These are phyloP conservation scores for Crotalus tigris DNA, from an alignment of 2,113 vertebrate species.

Conservation along the genomic window DNA sequence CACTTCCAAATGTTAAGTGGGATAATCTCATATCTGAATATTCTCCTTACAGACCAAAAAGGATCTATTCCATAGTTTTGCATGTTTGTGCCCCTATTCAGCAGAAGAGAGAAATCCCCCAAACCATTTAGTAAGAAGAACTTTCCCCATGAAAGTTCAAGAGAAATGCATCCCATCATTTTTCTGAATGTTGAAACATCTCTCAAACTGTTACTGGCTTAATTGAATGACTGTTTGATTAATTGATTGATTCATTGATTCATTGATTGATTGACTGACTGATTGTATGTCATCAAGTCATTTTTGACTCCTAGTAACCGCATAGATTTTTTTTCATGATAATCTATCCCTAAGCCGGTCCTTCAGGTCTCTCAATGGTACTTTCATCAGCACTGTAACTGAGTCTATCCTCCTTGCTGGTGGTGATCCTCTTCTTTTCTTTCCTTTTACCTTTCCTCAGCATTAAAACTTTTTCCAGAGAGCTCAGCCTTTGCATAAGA, in stretches of 20 bases:
- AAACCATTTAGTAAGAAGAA: neutral
- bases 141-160: neutral
- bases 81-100: neutral
- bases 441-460: neutral
- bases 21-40: neutral
- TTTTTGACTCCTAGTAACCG: neutral
- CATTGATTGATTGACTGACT: neutral
- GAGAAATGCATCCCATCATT: neutral
- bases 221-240: neutral
- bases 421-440: neutral
- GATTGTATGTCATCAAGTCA: neutral
- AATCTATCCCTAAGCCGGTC: neutral
- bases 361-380: neutral
- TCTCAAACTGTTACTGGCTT: neutral
- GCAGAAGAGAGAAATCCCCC: neutral
- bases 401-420: neutral
- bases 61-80: neutral
- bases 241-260: neutral
- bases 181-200: neutral
- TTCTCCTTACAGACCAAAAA: neutral
- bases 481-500: neutral
- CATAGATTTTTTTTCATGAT: neutral
- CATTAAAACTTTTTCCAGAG: neutral
- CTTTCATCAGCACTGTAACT: neutral
- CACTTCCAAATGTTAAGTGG: neutral